Evolutionary conservation across 2,797 vertebrate species (phyloP).

Genomic region (Mergus octosetaceus): DNA sequence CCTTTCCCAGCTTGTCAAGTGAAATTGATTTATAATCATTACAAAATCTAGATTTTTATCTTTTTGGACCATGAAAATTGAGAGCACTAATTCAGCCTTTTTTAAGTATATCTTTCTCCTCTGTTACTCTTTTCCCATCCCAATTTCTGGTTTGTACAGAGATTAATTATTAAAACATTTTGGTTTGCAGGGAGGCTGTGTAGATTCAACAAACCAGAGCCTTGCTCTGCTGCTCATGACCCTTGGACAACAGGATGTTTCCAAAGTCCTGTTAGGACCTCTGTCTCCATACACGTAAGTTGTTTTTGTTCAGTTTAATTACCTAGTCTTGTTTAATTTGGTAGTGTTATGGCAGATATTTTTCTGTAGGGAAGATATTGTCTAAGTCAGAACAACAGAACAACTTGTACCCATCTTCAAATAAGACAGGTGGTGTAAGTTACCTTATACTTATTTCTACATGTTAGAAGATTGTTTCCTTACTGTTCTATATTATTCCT

Average conservation of each 20-base stretch:
- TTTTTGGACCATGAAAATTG: conserved; percentile 1
- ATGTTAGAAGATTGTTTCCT: neutral
- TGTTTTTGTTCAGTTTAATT: conserved; percentile 41
- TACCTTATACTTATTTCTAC: conserved; percentile 7
- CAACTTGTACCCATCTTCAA: neutral
- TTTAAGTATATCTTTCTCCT: neutral
- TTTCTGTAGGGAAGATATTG: neutral
- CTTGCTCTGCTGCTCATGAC: conserved; percentile 93
- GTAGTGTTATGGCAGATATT: neutral
- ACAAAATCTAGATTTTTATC: conserved; percentile 25
- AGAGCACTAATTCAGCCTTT: neutral
- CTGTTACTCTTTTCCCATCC: neutral
- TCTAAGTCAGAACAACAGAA: neutral
- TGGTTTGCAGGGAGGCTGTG: conserved; percentile 91
- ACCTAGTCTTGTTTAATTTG: neutral
- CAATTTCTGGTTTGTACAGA: conserved; percentile 55
- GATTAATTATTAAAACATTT: conserved; percentile 72
- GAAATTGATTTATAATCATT: neutral
- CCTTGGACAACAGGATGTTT: conserved; percentile 96
- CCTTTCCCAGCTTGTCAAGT: neutral
- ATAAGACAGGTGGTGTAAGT: neutral
- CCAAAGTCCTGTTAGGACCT: conserved; percentile 93
- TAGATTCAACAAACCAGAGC: conserved; percentile 96
- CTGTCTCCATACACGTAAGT: conserved; percentile 95
- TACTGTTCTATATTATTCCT: neutral